These are phyloP conservation scores for Corythornis vintsioides DNA, from an alignment of 2,113 vertebrate genomes.

Conservation along the genomic window DNA sequence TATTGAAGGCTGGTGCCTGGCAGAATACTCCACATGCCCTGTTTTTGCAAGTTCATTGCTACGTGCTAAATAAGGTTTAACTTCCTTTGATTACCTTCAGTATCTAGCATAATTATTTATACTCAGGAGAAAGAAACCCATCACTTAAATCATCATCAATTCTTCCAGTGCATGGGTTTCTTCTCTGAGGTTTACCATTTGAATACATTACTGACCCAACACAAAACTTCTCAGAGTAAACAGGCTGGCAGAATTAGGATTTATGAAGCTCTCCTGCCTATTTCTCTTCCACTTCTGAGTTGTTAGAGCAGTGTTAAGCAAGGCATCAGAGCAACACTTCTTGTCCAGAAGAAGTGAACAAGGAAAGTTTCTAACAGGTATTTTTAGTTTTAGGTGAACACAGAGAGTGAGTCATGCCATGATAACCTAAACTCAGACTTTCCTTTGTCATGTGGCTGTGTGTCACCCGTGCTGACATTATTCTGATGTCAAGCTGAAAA, in stretches of 20 bases:
- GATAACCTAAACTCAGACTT: not conserved
- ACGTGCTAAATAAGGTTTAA: not conserved
- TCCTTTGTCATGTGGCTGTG: slow-evolving; percentile 7
- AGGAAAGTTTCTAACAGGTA: not conserved
- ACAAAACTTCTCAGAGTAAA: not conserved
- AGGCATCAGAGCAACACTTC: not conserved
- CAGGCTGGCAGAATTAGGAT: not conserved
- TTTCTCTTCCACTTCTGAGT: not conserved
- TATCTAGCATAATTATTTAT: not conserved
- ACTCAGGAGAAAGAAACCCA: not conserved
- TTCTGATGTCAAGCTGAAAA: not conserved
- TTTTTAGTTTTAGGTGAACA: slow-evolving; percentile 10
- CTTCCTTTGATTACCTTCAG: not conserved
- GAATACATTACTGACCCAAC: not conserved
- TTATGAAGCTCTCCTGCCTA: not conserved
- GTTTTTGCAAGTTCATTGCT: not conserved
- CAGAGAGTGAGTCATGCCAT: slow-evolving; percentile 29
- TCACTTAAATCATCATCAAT: not conserved
- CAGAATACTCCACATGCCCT: not conserved
- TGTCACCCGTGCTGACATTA: not conserved
- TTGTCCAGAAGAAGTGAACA: not conserved
- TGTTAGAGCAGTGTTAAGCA: not conserved
- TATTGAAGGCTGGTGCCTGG: not conserved
- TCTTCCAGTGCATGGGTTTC: not conserved
- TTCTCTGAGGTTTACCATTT: not conserved